These are phyloP conservation scores for Ypsolopha sequella DNA, from an alignment of 2,888 invertebrate species.

Conservation along the genomic window DNA sequence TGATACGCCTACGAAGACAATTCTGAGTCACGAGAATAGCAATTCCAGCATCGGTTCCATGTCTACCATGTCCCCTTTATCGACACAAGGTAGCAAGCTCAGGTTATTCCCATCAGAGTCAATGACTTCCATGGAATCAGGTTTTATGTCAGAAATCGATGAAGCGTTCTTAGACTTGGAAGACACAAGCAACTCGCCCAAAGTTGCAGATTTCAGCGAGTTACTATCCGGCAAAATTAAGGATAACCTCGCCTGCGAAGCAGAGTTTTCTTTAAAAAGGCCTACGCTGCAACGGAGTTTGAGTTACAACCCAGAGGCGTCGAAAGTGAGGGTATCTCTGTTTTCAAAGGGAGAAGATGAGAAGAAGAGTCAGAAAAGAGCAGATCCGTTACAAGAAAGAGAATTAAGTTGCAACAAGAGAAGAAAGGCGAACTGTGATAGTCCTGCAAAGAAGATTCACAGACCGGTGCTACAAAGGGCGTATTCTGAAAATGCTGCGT, in stretches of 20 bases:
- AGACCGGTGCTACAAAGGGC: constrained; percentile 71
- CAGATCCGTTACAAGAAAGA: constrained; percentile 63
- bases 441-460: constrained; percentile 15
- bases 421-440: constrained; percentile 27
- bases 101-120: constrained; percentile 44
- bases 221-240: constrained; percentile 49
- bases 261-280: constrained; percentile 20
- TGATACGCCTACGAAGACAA: constrained; percentile 36
- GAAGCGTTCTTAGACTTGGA: constrained; percentile 53
- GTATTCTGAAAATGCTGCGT: constrained; percentile 84
- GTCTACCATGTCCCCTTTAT: constrained; percentile 27
- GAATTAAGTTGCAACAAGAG: constrained; percentile 35
- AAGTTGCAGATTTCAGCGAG: constrained; percentile 47
- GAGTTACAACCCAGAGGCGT: constrained; percentile 39
- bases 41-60: constrained; percentile 48
- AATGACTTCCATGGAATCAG: constrained; percentile 54
- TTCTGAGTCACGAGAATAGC: constrained; percentile 34
- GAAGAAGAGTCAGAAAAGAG: constrained; percentile 68
- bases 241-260: constrained; percentile 26
- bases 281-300: constrained; percentile 36
- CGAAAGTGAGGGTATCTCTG: constrained; percentile 30
- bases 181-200: constrained; percentile 46
- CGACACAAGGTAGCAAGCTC: constrained; percentile 17
- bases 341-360: constrained; percentile 32
- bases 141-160: constrained; percentile 57